These are phyloP conservation scores for Rhynchophorus ferrugineus DNA, from an alignment of 1,140 invertebrate genomes.

Conservation along the genomic window DNA sequence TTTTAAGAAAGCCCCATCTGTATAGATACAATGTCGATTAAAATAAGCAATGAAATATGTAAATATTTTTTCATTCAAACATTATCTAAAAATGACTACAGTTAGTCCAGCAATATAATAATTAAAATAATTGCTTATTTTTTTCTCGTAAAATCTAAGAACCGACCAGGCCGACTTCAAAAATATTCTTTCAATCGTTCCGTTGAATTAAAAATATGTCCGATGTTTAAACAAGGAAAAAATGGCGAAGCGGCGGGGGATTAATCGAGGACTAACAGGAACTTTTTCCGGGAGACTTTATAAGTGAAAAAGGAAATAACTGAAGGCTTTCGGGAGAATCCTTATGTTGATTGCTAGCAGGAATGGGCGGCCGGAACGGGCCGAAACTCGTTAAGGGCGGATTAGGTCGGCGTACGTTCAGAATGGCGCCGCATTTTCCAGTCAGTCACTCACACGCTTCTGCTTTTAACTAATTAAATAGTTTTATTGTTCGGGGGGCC, in stretches of 20 bases:
- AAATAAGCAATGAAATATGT: too few relatives aligned
- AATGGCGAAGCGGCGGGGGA: conserved; percentile 4
- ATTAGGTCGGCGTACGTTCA: conserved; percentile 23
- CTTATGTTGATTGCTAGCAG: conserved; percentile 22
- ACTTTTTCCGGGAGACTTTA: conserved; percentile 19
- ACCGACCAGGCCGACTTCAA: too few relatives aligned
- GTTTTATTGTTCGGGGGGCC: conserved; percentile 17
- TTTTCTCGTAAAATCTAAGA: too few relatives aligned
- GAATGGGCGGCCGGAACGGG: conserved; percentile 15
- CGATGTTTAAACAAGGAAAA: neutral
- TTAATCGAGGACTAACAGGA: conserved; percentile 11
- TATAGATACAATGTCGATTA: too few relatives aligned
- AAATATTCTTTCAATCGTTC: too few relatives aligned
- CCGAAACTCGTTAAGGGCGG: conserved; percentile 23
- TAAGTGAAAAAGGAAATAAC: conserved; percentile 26
- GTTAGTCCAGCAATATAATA: too few relatives aligned
- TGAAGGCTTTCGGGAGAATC: conserved; percentile 19
- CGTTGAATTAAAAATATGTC: neutral
- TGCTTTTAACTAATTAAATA: conserved; percentile 27
- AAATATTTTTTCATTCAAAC: too few relatives aligned
- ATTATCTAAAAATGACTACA: too few relatives aligned
- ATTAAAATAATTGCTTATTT: too few relatives aligned
- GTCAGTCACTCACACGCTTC: conserved; percentile 26
- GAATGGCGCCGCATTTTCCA: conserved; percentile 25
- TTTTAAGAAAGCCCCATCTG: too few relatives aligned